Conservation (phyloP, 2,113 vertebrate species). For the Cinclus mexicanus region DNA sequence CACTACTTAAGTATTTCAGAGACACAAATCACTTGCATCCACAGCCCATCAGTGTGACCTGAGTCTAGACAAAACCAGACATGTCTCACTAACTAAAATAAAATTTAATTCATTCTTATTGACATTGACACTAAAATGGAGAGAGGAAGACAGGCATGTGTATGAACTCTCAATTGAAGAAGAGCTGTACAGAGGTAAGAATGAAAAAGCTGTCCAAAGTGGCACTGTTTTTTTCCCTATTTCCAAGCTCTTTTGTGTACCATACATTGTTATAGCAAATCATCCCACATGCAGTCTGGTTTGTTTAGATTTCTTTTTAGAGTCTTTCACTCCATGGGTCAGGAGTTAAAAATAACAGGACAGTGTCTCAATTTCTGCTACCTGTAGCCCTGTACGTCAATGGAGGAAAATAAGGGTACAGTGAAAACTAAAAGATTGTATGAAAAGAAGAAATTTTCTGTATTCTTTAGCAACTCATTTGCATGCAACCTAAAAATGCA, state of each 20-base stretch:
- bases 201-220: background rate
- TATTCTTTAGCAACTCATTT: background rate
- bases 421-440: background rate
- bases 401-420: background rate
- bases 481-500: background rate
- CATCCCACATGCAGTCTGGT: background rate
- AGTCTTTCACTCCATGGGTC: background rate
- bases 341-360: background rate
- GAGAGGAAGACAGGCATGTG: background rate
- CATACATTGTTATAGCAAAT: background rate
- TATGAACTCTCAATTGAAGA: background rate
- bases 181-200: background rate
- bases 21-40: background rate
- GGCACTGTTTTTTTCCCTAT: background rate
- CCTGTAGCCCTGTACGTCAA: background rate
- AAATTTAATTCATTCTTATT: background rate
- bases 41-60: background rate
- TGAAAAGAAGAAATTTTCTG: background rate
- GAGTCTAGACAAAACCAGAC: background rate
- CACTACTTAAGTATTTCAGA: background rate
- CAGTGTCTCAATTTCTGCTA: background rate
- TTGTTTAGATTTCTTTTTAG: background rate
- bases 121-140: background rate
- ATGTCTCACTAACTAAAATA: background rate
- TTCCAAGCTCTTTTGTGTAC: background rate